Percentiles rank a stretch among this genome's conserved stretches.
Evolutionary conservation across 2,888 invertebrate genomes (phyloP).

Genomic region (Chrysodeixis includens): DNA sequence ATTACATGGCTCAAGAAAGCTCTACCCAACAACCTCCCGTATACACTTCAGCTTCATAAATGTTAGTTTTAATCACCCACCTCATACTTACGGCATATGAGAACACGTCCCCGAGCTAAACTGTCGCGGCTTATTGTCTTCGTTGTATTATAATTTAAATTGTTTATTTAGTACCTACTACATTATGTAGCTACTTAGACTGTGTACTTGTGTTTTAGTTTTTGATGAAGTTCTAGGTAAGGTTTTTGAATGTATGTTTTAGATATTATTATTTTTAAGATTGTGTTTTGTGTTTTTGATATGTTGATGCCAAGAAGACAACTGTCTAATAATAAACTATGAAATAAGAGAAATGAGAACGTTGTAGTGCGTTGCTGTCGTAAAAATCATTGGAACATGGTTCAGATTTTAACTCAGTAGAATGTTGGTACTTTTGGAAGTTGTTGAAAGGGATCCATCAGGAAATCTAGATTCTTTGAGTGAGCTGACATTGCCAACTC

Average conservation of each 20-base stretch:
- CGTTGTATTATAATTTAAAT: conserved; percentile 54
- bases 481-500: too few relatives aligned
- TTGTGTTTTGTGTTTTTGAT: not conserved
- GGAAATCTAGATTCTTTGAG: too few relatives aligned
- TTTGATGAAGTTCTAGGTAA: not conserved
- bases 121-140: conserved; percentile 59
- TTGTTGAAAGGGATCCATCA: too few relatives aligned
- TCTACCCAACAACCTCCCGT: conserved; percentile 34
- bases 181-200: not conserved
- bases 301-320: too few relatives aligned
- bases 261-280: not conserved
- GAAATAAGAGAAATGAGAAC: too few relatives aligned
- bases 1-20: not conserved
- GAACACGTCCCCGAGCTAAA: conserved; percentile 57
- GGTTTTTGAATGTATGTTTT: not conserved
- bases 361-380: too few relatives aligned
- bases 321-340: too few relatives aligned
- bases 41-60: conserved; percentile 51
- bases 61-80: conserved; percentile 68
- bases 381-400: too few relatives aligned
- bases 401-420: too few relatives aligned
- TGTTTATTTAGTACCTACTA: conserved; percentile 24
- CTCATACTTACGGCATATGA: conserved; percentile 59
- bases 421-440: too few relatives aligned
- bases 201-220: not conserved